Percentiles rank a stretch among this genome's conserved stretches.
phyloP scores from a whole-genome alignment of 2,888 invertebrate species.

The Microplitis deprimator region DNA sequence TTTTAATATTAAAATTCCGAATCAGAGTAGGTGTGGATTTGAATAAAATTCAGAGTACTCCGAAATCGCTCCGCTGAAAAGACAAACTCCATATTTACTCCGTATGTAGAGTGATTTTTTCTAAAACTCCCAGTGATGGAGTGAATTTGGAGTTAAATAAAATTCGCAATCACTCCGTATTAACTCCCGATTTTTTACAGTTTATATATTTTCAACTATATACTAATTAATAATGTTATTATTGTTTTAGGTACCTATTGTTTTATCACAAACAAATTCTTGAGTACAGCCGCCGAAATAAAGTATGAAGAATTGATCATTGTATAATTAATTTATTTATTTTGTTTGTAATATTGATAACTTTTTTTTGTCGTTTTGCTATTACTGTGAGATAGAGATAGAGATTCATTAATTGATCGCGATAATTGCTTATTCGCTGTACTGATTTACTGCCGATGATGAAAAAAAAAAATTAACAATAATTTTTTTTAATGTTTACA shows the following conservation, averaged over 20 bases:
- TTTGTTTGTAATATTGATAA: slow-evolving; percentile 42
- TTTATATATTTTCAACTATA: too few species aligned
- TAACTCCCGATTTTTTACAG: too few species aligned
- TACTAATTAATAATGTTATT: neutral
- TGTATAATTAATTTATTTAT: slow-evolving; percentile 59
- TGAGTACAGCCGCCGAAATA: slow-evolving; percentile 79
- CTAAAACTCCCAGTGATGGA: too few species aligned
- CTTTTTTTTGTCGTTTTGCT: slow-evolving; percentile 14
- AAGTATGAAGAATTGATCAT: slow-evolving; percentile 60
- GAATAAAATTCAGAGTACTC: too few species aligned
- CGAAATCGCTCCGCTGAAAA: too few species aligned
- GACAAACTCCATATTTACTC: too few species aligned
- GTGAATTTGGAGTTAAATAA: too few species aligned
- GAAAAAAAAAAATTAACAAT: neutral
- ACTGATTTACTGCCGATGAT: slow-evolving; percentile 35
- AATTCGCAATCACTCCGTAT: too few species aligned
- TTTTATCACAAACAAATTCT: slow-evolving; percentile 97
- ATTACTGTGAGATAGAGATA: neutral
- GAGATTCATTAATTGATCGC: slow-evolving; percentile 4
- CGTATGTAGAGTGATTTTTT: too few species aligned
- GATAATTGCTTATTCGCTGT: slow-evolving; percentile 27
- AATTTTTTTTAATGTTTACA: slow-evolving; percentile 33
- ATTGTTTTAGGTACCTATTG: slow-evolving; percentile 85
- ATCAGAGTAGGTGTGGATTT: too few species aligned
- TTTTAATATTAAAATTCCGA: too few species aligned